Evolutionary conservation across 2,797 vertebrate species (phyloP).

Genomic region (Gambelia wislizenii): DNA sequence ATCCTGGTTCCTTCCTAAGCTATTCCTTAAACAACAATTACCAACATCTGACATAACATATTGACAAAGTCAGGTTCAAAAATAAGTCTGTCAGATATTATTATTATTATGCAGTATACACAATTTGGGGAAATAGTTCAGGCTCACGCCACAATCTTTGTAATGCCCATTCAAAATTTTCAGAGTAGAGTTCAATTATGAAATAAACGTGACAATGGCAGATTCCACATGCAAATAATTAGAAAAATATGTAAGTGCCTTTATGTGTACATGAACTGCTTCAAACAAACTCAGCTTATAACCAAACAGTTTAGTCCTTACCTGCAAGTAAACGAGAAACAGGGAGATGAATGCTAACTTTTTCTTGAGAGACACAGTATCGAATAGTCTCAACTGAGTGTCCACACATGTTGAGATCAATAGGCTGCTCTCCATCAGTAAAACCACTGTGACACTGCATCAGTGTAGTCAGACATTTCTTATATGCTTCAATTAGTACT

Average conservation of each 20-base stretch:
- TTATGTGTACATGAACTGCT: not conserved
- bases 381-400: conserved; percentile 94
- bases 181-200: not conserved
- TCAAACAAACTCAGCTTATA: not conserved
- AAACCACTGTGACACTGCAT: conserved; percentile 91
- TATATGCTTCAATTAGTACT: conserved; percentile 94
- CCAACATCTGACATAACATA: not conserved
- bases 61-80: not conserved
- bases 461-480: conserved; percentile 89
- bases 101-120: not conserved
- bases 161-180: not conserved
- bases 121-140: not conserved
- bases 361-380: conserved; percentile 96
- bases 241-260: not conserved
- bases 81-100: not conserved
- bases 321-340: conserved; percentile 94
- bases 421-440: conserved; percentile 93
- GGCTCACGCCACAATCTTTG: not conserved
- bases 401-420: conserved; percentile 90
- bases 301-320: conserved; percentile 68
- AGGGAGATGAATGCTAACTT: conserved; percentile 96
- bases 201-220: not conserved
- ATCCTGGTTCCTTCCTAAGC: not conserved
- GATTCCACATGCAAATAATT: not conserved
- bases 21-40: not conserved